phyloP scores from a whole-genome alignment of 1,140 invertebrate genomes.

The Leptinotarsa undecemlineata region DNA sequence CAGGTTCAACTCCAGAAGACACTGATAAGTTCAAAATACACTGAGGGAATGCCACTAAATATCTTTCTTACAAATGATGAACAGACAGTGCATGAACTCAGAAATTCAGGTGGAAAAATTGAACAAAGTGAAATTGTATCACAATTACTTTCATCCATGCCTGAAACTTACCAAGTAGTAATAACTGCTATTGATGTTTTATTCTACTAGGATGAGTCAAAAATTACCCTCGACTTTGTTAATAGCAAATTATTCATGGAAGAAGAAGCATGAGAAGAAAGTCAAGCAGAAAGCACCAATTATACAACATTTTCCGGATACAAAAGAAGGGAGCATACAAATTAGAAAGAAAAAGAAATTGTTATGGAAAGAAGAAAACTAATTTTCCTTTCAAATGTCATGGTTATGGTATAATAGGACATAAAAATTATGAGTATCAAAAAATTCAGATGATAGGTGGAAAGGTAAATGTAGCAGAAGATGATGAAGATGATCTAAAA shows the following conservation, averaged over 20 bases:
- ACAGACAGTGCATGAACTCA: not conserved
- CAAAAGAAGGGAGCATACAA: not conserved
- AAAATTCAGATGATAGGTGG: not conserved
- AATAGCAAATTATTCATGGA: constrained; percentile 8
- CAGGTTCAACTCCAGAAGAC: constrained; percentile 11
- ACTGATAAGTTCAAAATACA: constrained; percentile 8
- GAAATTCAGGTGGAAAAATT: no score
- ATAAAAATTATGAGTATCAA: constrained; percentile 16
- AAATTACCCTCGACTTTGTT: not conserved
- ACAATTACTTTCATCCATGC: not conserved
- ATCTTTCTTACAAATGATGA: not conserved
- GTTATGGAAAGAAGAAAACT: not conserved
- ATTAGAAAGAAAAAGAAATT: not conserved
- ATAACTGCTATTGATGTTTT: not conserved
- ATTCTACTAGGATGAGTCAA: not conserved
- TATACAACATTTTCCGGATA: not conserved
- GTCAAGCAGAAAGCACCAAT: not conserved
- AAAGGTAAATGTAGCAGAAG: not conserved
- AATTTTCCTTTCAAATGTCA: constrained; percentile 18
- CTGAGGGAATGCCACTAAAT: not conserved
- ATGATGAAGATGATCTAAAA: not conserved
- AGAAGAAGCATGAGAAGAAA: not conserved
- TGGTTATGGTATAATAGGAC: not conserved
- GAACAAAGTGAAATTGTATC: constrained; percentile 1
- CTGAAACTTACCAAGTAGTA: not conserved